Base-by-base conservation (phyloP, 1,140 invertebrate species). In the Chironomus striatipennis region DNA sequence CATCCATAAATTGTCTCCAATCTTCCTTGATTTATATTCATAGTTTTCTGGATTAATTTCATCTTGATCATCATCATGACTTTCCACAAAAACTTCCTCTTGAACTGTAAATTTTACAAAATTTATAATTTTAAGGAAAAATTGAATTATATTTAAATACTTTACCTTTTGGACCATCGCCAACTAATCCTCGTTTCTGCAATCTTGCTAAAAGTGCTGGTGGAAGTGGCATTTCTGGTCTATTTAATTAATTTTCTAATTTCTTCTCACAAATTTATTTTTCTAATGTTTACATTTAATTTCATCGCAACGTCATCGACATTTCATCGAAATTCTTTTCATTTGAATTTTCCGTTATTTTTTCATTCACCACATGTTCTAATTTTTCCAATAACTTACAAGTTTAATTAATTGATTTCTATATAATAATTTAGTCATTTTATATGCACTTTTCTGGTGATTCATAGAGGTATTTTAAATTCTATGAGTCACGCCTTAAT, bases 41-140 rank as follows among this genome's bases (percentile, higher is more conserved):
- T 76, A 79, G 18, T 77, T 74, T 17, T 74, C 75, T 73, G 80
- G 76, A 76, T 75, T 75, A 43, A 77, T 73, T 72, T 77, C 80
- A 67, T 80, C 77, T 47, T 79, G 76, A 74, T 80, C 78, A 73
- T 80, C 78, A 73, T 95, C 94, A 81, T 96, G 95, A 84, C 91
- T 91, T 85, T 96, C 92, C 47, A 93, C 93, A 79, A 95, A 94
- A 64, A 95, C 91, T 86, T 94, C 93, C 85, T 95, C 90, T 75
- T 81, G 78, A 78, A 77, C 76, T 75, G 80, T 74, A 77, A 80
- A 79, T 67, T 79, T 77, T 74, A 79, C 75, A 65, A 76, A 73
- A 75, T 75, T 47, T 42, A 67, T 75, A 73, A 65, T 75, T 76
- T 73, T 20, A 73, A 75, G 76, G 15, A 75, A 75, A n/a, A 70